phyloP scores from a whole-genome alignment of 2,888 invertebrate species.

The Hirtodrosophila confusa region DNA sequence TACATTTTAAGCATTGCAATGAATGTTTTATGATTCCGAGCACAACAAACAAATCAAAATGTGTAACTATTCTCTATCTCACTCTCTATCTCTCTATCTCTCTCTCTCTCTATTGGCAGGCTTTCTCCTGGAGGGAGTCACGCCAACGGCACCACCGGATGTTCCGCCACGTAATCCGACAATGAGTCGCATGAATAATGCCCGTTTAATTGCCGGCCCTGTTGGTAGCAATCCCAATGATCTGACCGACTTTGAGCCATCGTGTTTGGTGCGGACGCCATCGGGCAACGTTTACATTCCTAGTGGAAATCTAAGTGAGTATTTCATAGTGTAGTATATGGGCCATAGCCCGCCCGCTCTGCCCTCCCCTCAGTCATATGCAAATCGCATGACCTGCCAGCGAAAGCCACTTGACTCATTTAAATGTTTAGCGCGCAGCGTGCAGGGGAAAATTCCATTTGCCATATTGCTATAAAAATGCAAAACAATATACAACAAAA shows the following conservation, averaged over 20 bases:
- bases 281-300: slow-evolving; percentile 97
- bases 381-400: slow-evolving; percentile 51
- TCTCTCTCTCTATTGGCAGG: slow-evolving; percentile 86
- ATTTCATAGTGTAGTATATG: slow-evolving; percentile 25
- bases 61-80: slow-evolving; percentile 8
- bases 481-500: slow-evolving; percentile 32
- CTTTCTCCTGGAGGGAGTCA: slow-evolving; percentile 93
- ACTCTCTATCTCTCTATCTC: background rate
- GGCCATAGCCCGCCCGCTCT: background rate
- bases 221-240: slow-evolving; percentile 88
- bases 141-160: slow-evolving; percentile 90
- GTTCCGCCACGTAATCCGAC: slow-evolving; percentile 96
- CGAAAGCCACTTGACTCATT: slow-evolving; percentile 71
- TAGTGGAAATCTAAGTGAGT: slow-evolving; percentile 89
- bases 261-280: slow-evolving; percentile 95
- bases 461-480: slow-evolving; percentile 75
- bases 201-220: slow-evolving; percentile 91
- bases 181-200: slow-evolving; percentile 96
- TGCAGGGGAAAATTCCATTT: slow-evolving; percentile 64
- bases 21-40: slow-evolving; percentile 34
- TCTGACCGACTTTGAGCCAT: slow-evolving; percentile 93
- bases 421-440: slow-evolving; percentile 65
- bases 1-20: slow-evolving; percentile 29
- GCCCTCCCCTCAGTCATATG: slow-evolving; percentile 35
- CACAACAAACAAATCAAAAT: slow-evolving; percentile 8